Conservation (phyloP, 2,113 vertebrate species). For the Opisthocomus hoazin region DNA sequence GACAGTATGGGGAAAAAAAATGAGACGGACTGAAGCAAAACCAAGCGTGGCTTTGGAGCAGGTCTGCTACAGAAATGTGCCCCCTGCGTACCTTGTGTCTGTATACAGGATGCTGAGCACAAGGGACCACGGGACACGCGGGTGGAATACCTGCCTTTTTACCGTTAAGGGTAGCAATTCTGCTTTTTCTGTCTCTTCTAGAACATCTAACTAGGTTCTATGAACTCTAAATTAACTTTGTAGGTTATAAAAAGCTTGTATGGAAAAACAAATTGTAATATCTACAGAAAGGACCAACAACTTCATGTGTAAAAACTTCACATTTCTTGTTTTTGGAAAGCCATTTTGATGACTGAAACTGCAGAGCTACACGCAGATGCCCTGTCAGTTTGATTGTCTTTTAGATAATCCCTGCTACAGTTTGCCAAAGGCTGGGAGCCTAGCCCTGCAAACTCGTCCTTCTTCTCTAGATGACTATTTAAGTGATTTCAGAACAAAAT, state of each 20-base stretch:
- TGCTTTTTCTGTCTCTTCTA: background rate
- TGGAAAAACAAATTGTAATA: background rate
- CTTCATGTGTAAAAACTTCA: background rate
- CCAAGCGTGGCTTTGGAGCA: background rate
- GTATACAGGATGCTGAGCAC: background rate
- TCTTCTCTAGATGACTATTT: background rate
- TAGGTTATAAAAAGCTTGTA: background rate
- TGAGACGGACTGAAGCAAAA: too few relatives aligned
- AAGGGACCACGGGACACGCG: fast-evolving
- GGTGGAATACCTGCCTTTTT: background rate
- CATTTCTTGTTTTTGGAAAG: background rate
- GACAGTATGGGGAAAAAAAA: too few relatives aligned
- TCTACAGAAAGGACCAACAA: background rate
- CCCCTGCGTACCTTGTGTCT: background rate
- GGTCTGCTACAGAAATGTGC: too few relatives aligned
- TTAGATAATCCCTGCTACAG: background rate
- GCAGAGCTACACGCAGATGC: background rate
- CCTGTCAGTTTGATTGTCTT: background rate
- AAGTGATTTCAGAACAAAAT: background rate
- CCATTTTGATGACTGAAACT: background rate
- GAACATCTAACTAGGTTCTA: background rate
- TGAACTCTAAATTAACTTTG: background rate
- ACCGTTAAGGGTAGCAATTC: background rate
- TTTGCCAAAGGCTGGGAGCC: background rate
- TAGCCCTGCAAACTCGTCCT: background rate